These are phyloP conservation scores for Brienomyrus longianalis DNA, from an alignment of 2,113 vertebrate species.

Conservation along the genomic window DNA sequence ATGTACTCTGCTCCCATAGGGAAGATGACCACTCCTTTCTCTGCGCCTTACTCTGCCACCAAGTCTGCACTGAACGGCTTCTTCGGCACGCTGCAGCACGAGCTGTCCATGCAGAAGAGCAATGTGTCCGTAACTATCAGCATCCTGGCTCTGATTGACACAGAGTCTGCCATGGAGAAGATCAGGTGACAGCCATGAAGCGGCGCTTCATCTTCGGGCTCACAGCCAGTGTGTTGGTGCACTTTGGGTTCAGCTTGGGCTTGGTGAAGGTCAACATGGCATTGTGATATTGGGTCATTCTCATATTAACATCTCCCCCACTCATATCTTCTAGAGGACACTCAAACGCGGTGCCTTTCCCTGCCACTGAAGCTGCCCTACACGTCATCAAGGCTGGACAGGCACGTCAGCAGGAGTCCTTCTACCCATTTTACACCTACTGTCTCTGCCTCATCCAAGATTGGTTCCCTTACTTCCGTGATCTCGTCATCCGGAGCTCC, in stretches of 20 bases:
- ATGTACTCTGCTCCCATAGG: slow-evolving; percentile 34
- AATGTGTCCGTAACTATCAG: slow-evolving; percentile 52
- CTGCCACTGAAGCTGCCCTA: slow-evolving; percentile 48
- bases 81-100: slow-evolving; percentile 52
- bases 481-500: slow-evolving; percentile 41
- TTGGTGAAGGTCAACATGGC: background rate
- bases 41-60: slow-evolving; percentile 51
- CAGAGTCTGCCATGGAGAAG: slow-evolving; percentile 37
- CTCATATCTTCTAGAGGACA: slow-evolving; percentile 37
- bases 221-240: background rate
- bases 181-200: slow-evolving; percentile 38
- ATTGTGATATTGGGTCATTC: no score
- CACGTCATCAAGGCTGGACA: slow-evolving; percentile 45
- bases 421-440: slow-evolving; percentile 50
- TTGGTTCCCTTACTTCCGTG: slow-evolving; percentile 39
- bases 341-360: slow-evolving; percentile 27
- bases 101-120: slow-evolving; percentile 52
- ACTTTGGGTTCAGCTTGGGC: background rate
- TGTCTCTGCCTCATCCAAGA: slow-evolving; percentile 37
- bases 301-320: background rate
- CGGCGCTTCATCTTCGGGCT: background rate
- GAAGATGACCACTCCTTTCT: slow-evolving; percentile 47
- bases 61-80: slow-evolving; percentile 60
- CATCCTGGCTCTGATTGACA: slow-evolving; percentile 56
- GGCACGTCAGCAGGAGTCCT: slow-evolving; percentile 27